Base-by-base conservation (phyloP, 2,113 vertebrate species). In the Coturnix japonica region DNA sequence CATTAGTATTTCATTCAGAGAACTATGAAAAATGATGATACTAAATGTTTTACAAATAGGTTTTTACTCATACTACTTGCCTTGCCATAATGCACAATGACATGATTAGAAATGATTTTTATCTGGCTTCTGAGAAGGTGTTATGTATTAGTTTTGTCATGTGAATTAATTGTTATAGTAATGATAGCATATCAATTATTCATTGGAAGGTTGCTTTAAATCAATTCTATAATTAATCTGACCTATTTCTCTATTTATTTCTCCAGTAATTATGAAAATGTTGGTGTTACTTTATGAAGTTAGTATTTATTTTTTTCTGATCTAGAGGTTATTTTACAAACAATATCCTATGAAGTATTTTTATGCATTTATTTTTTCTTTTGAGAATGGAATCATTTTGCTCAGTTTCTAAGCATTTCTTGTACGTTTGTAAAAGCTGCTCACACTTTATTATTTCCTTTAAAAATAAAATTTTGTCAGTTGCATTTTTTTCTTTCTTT, bases 41-140 rank as follows among this genome's bases (percentile, higher is more conserved):
- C 70, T 90, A 96, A 96, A 88, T 73, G 83, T 56, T 93, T 91
- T 85, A 91, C 71, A 96, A 96, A 94, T 85, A 93, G 73, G 25
- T 26, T 91, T 92, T 92, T 72, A 88, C 95, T 96, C 82, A 91
- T 94, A 56, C 35, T 9, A 54, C 90, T 87, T 91, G 57, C 79
- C 91, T 88, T 91, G 54, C 81, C 70, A 85, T 95, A 94, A 86
- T 87, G 79, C 72, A 85, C 64, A 87, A 41, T 85, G 85, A 89
- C 12, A 3, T 93, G 84, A 85, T 86, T 91, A 89, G 75, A 69
- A 91, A 88, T 86, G 73, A 76, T 84, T 92, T 94, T 93, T 85
- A 94, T 94, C 81, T 82, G 72, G 30, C 85, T 96, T 54, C 78
- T 89, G 75, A 87, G 57, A 92, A 86, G 53, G 79, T 94, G 73